These are phyloP conservation scores for Ethmia dodecea DNA, from an alignment of 2,888 invertebrate genomes.

Conservation along the genomic window DNA sequence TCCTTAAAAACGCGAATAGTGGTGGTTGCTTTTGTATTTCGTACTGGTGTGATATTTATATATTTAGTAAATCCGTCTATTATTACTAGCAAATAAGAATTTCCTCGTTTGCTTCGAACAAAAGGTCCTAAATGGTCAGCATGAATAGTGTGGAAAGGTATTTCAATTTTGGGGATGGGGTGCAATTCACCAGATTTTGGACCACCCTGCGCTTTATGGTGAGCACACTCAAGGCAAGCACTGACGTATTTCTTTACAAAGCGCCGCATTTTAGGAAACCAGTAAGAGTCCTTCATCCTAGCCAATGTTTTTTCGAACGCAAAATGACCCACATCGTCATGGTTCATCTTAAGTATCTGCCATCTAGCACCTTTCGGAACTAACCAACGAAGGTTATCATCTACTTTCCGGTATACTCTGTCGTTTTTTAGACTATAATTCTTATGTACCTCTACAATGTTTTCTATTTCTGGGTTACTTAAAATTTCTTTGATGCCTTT, in stretches of 20 bases:
- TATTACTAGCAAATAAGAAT: conserved; percentile 4
- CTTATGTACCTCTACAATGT: conserved; percentile 8
- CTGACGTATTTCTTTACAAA: conserved; percentile 17
- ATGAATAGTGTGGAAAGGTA: conserved; percentile 39
- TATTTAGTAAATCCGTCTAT: conserved; percentile 18
- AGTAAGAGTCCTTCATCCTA: conserved; percentile 1
- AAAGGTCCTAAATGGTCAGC: conserved; percentile 46
- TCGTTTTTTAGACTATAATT: conserved; percentile 21
- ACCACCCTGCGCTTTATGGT: conserved; percentile 7
- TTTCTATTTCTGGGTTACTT: neutral
- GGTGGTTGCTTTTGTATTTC: conserved; percentile 7
- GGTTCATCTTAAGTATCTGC: conserved; percentile 20
- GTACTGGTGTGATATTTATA: conserved; percentile 12
- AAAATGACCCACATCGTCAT: conserved; percentile 23
- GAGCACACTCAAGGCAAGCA: conserved; percentile 1
- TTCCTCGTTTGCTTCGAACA: neutral
- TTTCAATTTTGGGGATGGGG: conserved; percentile 33
- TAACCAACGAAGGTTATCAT: conserved; percentile 15
- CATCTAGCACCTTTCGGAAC: conserved; percentile 22
- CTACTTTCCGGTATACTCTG: conserved; percentile 13
- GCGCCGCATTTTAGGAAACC: conserved; percentile 7
- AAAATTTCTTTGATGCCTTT: conserved; percentile 11
- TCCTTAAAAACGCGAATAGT: conserved; percentile 4
- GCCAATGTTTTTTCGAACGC: conserved; percentile 18
- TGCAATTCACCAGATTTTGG: neutral